phyloP scores from a whole-genome alignment of 2,113 vertebrate genomes.

The Lynx canadensis region DNA sequence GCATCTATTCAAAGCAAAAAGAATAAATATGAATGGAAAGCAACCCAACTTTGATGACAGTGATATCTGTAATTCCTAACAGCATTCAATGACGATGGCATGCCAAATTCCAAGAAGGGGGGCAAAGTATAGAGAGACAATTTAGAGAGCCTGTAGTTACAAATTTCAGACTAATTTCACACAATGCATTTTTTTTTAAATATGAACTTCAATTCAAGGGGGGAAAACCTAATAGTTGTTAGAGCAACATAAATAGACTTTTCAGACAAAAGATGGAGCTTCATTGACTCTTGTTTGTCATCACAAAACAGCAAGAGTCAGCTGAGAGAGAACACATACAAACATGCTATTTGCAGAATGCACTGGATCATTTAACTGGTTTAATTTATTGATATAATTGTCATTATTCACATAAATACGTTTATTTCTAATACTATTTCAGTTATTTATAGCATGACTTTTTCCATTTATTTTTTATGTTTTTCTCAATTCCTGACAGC shows the following conservation, averaged over 20 bases:
- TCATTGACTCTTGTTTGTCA: not conserved
- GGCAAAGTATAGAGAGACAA: not conserved
- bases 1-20: not conserved
- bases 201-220: not conserved
- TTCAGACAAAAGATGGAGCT: not conserved
- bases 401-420: not conserved
- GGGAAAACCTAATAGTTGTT: not conserved
- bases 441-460: not conserved
- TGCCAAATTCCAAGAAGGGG: not conserved
- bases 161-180: not conserved
- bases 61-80: not conserved
- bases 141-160: not conserved
- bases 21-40: not conserved
- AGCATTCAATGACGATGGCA: not conserved
- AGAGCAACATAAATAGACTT: not conserved
- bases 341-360: not conserved
- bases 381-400: not conserved
- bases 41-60: not conserved
- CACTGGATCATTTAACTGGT: not conserved
- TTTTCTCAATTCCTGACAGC: not conserved
- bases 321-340: not conserved
- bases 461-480: not conserved
- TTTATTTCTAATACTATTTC: not conserved
- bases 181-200: not conserved
- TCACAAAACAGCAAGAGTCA: not conserved